Evolutionary conservation across 1,140 invertebrate species (phyloP), one percentile per base, ranked within the genome.

Genomic region (Neodiprion lecontei): DNA sequence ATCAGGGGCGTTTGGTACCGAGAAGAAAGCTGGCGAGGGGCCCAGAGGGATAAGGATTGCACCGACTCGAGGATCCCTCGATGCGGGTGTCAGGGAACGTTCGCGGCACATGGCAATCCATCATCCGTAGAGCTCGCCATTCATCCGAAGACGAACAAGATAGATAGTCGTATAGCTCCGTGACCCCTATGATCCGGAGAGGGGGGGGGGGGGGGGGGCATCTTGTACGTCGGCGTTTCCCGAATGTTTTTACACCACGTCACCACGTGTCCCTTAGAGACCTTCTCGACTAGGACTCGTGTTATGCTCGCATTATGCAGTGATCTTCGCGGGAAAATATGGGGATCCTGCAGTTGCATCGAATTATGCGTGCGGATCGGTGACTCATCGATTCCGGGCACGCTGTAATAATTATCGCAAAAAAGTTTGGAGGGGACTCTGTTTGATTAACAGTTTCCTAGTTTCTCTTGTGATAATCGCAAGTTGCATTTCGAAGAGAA

Each of bases 121-220:
- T 61, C 53, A 61, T 61, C 53, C 53, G 53, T 61, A 61, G 53
- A 61, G 53, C 53, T 61, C 53, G 53, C 53, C 53, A 61, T 61
- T 61, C 53, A 61, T 61, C 53, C 53, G n/a, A 61, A 61, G 53
- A 61, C 53, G 53, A 61, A 61, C 53, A 61, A 61, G 53, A 61
- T 61, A 61, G 53, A 61, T 61, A 61, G 53, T 61, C n/a, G 9
- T 61, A 61, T 17, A 9, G 53, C 53, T 61, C 5, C 53, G n/a
- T 61, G 53, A 61, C 53, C 53, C 53, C 53, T 40, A 5, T 21
- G 28, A 61, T 5, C 53, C 53, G 9, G 53, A 9, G 53, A 17
- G 53, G 28, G 28, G 28, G 28, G 28, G 53, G 28, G 28, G 28
- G 28, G 28, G 28, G 28, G 28, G 28, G 28, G 28, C 28, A 3